Evolutionary conservation across 2,113 vertebrate genomes (phyloP).

Genomic region (Podiceps cristatus): DNA sequence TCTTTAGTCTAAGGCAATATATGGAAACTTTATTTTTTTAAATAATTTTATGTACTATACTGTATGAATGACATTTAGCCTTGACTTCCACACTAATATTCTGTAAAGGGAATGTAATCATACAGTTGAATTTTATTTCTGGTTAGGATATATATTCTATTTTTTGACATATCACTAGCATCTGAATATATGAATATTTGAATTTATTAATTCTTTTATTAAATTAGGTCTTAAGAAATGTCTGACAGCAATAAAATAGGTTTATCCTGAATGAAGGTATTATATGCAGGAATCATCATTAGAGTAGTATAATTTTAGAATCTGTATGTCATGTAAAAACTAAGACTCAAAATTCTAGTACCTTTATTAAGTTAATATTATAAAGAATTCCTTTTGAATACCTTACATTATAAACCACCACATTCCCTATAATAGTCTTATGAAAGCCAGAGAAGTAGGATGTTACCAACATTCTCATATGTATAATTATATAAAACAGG

Average conservation of each 20-base stretch:
- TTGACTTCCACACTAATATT: neutral
- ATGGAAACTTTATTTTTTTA: neutral
- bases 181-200: neutral
- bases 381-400: neutral
- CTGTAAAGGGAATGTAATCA: neutral
- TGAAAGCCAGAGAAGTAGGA: neutral
- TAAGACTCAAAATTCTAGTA: neutral
- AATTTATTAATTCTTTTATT: neutral
- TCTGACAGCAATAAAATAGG: neutral
- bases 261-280: neutral
- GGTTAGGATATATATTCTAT: neutral
- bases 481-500: neutral
- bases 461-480: neutral
- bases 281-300: neutral
- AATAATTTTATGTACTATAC: neutral
- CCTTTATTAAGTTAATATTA: neutral
- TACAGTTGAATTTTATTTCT: neutral
- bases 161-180: neutral
- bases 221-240: neutral
- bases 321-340: neutral
- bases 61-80: neutral
- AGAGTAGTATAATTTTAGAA: neutral
- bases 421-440: neutral
- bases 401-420: neutral
- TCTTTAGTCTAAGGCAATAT: neutral